Conservation (phyloP, 2,797 vertebrate genomes). For the Sus cebifrons region DNA sequence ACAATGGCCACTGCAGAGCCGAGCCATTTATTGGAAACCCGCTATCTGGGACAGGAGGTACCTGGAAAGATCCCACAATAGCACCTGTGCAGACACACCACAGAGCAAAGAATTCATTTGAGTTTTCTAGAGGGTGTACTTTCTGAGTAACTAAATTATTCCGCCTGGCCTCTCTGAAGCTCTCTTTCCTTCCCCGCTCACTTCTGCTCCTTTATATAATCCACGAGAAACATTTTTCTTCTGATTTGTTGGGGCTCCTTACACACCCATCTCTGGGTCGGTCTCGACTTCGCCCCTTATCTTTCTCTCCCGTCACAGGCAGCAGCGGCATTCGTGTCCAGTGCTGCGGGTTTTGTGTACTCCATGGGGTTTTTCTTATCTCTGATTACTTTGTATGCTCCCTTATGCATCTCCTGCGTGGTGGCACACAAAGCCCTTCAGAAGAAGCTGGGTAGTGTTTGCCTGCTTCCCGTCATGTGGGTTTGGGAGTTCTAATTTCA, state of each 20-base stretch:
- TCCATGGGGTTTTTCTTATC: background rate
- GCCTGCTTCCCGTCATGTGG: background rate
- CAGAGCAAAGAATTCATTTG: constrained; percentile 40
- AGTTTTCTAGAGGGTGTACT: constrained; percentile 29
- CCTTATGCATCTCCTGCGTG: background rate
- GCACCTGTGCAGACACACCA: accelerated
- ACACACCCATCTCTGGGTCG: background rate
- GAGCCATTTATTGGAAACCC: constrained; percentile 49
- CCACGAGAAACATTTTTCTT: constrained; percentile 1
- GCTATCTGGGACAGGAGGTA: constrained; percentile 55
- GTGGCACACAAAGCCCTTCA: background rate
- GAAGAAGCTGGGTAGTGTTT: background rate
- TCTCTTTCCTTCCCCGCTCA: constrained; percentile 16
- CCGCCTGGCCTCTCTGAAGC: constrained; percentile 6
- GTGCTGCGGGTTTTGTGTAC: background rate
- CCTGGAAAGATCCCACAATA: background rate
- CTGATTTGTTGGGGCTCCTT: background rate
- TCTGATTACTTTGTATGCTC: constrained; percentile 17
- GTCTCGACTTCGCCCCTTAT: constrained; percentile 66
- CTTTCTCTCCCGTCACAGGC: constrained; percentile 64
- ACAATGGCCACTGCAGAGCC: background rate
- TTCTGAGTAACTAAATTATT: background rate
- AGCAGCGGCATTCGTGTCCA: constrained; percentile 7
- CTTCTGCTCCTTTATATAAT: constrained; percentile 65
- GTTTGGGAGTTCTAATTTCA: background rate